Percentiles rank a stretch among this genome's conserved stretches.
Evolutionary conservation across 2,113 vertebrate genomes (phyloP).

Genomic region (Paramisgurnus dabryanus): DNA sequence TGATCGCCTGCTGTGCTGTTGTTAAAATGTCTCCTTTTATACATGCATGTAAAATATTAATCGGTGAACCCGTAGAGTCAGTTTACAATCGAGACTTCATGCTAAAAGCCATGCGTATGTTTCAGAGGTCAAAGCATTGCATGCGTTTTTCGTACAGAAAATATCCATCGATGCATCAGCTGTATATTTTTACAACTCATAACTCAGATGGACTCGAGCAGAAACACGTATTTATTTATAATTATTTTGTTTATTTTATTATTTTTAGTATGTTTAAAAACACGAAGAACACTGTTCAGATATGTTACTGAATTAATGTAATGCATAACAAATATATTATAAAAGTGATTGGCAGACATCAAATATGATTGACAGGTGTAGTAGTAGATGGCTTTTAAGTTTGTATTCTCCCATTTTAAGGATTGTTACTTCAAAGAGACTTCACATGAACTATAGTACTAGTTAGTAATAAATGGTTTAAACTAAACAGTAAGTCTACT

Average conservation of each 20-base stretch:
- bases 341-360: background rate
- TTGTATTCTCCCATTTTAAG: background rate
- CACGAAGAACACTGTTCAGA: background rate
- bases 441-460: too few relatives aligned
- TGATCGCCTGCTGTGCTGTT: background rate
- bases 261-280: background rate
- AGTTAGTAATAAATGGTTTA: too few relatives aligned
- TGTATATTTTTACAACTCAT: background rate
- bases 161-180: background rate
- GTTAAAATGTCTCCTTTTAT: background rate
- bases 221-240: background rate
- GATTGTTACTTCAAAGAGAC: background rate
- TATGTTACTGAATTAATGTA: too few relatives aligned
- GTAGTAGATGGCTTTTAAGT: background rate
- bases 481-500: too few relatives aligned
- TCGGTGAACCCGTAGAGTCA: conserved; percentile 1
- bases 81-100: conserved; percentile 2
- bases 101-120: conserved; percentile 25
- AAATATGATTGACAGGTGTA: background rate
- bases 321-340: background rate
- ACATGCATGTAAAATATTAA: conserved; percentile 15
- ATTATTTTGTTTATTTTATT: background rate
- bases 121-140: background rate
- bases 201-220: background rate
- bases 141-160: background rate